A percentile compares a stretch with the other conserved stretches of the same genome.
Evolutionary conservation across 2,113 vertebrate genomes (phyloP).

Genomic region (Nothocercus julius): DNA sequence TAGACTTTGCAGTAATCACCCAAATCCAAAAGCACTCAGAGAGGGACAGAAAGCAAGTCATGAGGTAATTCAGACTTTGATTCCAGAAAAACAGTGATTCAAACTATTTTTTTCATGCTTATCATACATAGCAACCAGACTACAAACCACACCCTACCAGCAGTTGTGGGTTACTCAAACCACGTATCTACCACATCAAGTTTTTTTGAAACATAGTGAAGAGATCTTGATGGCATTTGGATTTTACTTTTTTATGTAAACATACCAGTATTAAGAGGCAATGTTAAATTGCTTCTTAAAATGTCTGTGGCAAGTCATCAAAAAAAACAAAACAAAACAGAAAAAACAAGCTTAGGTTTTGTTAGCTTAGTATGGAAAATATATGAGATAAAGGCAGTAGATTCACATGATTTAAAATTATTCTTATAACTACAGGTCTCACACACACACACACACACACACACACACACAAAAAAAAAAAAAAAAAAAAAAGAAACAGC

Average conservation of each 20-base stretch:
- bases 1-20: not conserved
- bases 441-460: no score
- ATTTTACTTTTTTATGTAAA: not conserved
- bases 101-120: not conserved
- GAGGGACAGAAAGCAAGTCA: not conserved
- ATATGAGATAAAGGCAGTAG: not conserved
- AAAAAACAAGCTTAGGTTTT: not conserved
- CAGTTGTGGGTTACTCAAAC: not conserved
- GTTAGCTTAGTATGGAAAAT: not conserved
- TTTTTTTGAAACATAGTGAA: not conserved
- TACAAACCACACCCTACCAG: not conserved
- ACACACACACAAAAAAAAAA: no score
- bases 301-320: not conserved
- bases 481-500: not conserved
- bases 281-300: no score
- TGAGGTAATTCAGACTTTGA: not conserved
- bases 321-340: no score
- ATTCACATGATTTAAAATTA: not conserved
- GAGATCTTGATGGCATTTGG: not conserved
- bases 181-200: not conserved
- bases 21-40: not conserved
- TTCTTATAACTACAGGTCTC: not conserved
- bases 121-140: not conserved
- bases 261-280: not conserved
- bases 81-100: not conserved